Conservation (phyloP, 2,113 vertebrate species). For the Pangasianodon hypophthalmus region DNA sequence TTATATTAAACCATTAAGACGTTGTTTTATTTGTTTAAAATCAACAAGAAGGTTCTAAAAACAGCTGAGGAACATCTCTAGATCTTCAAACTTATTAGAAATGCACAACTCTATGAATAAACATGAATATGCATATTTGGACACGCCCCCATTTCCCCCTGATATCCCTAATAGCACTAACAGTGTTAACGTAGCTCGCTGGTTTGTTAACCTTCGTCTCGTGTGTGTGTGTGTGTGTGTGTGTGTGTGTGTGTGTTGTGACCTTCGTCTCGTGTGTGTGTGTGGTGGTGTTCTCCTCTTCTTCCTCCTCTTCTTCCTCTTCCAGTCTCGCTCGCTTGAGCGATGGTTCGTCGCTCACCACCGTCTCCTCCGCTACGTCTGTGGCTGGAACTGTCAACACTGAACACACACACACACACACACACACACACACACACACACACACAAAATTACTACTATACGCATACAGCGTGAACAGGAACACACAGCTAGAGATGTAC, state of each 20-base stretch:
- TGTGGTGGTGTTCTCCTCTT: conserved; percentile 70
- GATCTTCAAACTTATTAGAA: neutral
- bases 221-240: neutral
- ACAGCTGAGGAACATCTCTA: neutral
- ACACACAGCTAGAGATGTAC: neutral
- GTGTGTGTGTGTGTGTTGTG: neutral
- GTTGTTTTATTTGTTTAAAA: neutral
- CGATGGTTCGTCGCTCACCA: conserved; percentile 84
- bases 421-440: conserved; percentile 9
- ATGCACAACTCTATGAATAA: neutral
- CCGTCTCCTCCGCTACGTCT: conserved; percentile 88
- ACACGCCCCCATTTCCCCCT: conserved; percentile 53
- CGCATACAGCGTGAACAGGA: neutral
- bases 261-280: conserved; percentile 81
- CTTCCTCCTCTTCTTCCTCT: conserved; percentile 79
- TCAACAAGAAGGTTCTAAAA: neutral
- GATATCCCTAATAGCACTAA: neutral
- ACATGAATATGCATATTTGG: neutral
- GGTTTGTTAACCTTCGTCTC: too few relatives aligned
- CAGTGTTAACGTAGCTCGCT: too few relatives aligned
- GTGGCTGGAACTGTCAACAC: conserved; percentile 88
- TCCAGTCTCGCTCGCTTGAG: conserved; percentile 76
- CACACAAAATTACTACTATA: neutral
- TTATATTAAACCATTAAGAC: conserved; percentile 12
- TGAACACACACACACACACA: conserved; percentile 54